phyloP scores from a whole-genome alignment of 2,888 invertebrate species.

The Argynnis bischoffii region DNA sequence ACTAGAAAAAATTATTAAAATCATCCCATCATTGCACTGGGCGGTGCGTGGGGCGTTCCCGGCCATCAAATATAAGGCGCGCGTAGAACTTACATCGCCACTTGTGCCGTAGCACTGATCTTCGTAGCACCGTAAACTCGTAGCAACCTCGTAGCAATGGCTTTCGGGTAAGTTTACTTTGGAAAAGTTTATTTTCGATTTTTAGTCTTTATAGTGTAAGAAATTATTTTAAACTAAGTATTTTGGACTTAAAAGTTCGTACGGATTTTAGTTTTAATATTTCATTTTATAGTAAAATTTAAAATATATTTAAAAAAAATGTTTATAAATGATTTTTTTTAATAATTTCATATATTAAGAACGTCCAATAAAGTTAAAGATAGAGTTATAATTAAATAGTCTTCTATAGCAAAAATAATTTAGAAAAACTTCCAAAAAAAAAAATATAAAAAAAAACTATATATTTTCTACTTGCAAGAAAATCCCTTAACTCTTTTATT shows the following conservation, averaged over 20 bases:
- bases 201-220: background rate
- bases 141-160: conserved; percentile 53
- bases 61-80: conserved; percentile 63
- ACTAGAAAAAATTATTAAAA: background rate
- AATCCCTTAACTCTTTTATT: background rate
- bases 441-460: background rate
- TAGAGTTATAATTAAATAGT: too few species aligned
- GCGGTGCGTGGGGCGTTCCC: conserved; percentile 53
- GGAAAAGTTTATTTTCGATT: conserved; percentile 13
- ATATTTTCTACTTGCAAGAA: background rate
- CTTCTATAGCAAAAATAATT: too few species aligned
- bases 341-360: too few species aligned
- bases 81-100: conserved; percentile 51
- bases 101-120: conserved; percentile 45
- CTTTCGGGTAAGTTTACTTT: conserved; percentile 51
- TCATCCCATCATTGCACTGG: conserved; percentile 42
- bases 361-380: too few species aligned
- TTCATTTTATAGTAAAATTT: background rate
- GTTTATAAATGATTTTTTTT: too few species aligned
- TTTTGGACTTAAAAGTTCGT: background rate
- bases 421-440: too few species aligned
- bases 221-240: background rate
- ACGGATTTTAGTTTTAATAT: background rate
- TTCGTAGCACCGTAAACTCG: conserved; percentile 45
- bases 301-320: too few species aligned